These are phyloP conservation scores for Trichopria drosophilae DNA, from an alignment of 2,888 invertebrate genomes.

Conservation along the genomic window DNA sequence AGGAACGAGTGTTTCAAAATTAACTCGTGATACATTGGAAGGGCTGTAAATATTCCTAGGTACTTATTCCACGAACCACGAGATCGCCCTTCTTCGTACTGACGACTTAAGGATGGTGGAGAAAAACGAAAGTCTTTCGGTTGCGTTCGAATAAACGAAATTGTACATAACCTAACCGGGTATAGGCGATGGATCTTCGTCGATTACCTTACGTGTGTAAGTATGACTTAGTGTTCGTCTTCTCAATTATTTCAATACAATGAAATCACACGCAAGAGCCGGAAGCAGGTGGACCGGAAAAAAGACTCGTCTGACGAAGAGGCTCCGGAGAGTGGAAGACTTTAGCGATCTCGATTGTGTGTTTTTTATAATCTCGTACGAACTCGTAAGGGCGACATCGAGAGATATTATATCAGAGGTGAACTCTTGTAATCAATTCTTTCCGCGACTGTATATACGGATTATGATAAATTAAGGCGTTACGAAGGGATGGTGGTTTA, in stretches of 20 bases:
- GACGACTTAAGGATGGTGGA: slow-evolving; percentile 1
- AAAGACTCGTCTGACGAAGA: slow-evolving; percentile 28
- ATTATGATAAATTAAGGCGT: slow-evolving; percentile 20
- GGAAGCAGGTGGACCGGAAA: slow-evolving; percentile 2
- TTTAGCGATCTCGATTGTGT: slow-evolving; percentile 30
- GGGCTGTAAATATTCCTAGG: slow-evolving; percentile 30
- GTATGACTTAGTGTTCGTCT: too few species aligned
- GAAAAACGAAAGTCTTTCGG: slow-evolving; percentile 26
- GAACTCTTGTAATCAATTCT: slow-evolving; percentile 38
- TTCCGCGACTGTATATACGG: slow-evolving; percentile 42
- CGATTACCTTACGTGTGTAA: too few species aligned
- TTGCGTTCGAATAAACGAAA: slow-evolving; percentile 9
- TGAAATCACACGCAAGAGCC: too few species aligned
- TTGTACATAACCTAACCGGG: slow-evolving; percentile 30
- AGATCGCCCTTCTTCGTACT: slow-evolving; percentile 4
- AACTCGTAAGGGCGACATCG: slow-evolving; percentile 14
- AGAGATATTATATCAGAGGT: slow-evolving; percentile 34
- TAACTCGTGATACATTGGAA: slow-evolving; percentile 14
- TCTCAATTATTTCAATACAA: too few species aligned
- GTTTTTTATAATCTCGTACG: slow-evolving; percentile 34
- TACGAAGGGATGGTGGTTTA: slow-evolving; percentile 37
- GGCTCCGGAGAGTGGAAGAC: slow-evolving; percentile 25
- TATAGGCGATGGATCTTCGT: too few species aligned
- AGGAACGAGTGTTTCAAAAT: slow-evolving; percentile 12
- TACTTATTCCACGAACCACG: slow-evolving; percentile 23